phyloP scores from a whole-genome alignment of 2,797 vertebrate species.

The Cygnus olor region DNA sequence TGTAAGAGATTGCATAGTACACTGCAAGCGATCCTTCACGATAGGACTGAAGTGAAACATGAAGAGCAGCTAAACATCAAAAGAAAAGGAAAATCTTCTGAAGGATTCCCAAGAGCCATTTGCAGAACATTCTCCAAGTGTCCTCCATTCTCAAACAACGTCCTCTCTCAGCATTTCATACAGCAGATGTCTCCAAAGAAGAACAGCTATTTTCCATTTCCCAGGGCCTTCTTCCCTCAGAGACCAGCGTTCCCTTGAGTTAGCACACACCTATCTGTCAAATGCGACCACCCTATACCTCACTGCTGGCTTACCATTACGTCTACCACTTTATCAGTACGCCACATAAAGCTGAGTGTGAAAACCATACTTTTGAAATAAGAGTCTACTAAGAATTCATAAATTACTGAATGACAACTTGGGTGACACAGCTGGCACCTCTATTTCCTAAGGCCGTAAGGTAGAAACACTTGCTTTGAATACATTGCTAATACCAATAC shows the following conservation, averaged over 20 bases:
- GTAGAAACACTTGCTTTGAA: background rate
- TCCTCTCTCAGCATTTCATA: background rate
- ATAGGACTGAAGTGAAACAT: background rate
- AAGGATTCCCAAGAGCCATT: background rate
- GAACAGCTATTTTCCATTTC: background rate
- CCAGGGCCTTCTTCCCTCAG: background rate
- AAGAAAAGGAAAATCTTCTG: background rate
- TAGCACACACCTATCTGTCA: background rate
- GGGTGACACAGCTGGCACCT: background rate
- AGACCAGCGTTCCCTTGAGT: background rate
- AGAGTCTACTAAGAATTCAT: background rate
- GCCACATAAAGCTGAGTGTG: background rate
- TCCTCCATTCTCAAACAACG: background rate
- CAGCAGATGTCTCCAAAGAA: background rate
- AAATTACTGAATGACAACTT: background rate
- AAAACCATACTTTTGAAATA: background rate
- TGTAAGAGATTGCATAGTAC: background rate
- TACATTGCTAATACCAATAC: background rate
- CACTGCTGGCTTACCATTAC: background rate
- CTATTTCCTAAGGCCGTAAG: accelerated
- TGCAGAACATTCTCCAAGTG: background rate
- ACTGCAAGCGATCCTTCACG: background rate
- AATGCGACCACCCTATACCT: background rate
- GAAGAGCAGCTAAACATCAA: background rate
- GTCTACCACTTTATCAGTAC: background rate